A percentile compares a stretch with the other conserved stretches of the same genome.
These are phyloP conservation scores for Apogon talboti DNA, from an alignment of 2,797 vertebrate genomes.

Conservation along the genomic window DNA sequence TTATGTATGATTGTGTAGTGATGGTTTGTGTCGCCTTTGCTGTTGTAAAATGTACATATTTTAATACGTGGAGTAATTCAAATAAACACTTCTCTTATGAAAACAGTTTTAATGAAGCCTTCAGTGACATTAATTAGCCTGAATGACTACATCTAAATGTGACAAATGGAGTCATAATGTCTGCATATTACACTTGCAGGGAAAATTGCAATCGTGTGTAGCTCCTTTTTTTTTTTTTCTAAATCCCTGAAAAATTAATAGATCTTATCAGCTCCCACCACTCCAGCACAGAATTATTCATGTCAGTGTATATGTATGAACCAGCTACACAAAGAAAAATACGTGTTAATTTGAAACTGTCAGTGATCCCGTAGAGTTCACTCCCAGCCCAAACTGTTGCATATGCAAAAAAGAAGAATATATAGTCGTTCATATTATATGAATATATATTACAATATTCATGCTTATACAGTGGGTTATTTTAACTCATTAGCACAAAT, in stretches of 20 bases:
- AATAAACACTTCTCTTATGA: slow-evolving; percentile 66
- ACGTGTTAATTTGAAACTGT: slow-evolving; percentile 52
- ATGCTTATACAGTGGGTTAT: background rate
- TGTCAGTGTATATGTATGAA: slow-evolving; percentile 61
- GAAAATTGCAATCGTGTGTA: slow-evolving; percentile 38
- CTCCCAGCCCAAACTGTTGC: slow-evolving; percentile 20
- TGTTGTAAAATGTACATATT: slow-evolving; percentile 79
- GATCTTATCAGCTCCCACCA: slow-evolving; percentile 53
- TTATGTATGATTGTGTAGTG: slow-evolving; percentile 50
- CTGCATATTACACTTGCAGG: slow-evolving; percentile 36
- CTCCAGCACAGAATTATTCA: slow-evolving; percentile 62
- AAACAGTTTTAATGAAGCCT: slow-evolving; percentile 56
- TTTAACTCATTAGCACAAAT: slow-evolving; percentile 63
- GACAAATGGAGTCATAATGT: slow-evolving; percentile 56
- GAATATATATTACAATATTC: background rate
- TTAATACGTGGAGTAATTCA: slow-evolving; percentile 56
- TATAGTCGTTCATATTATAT: slow-evolving; percentile 3
- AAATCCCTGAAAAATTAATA: slow-evolving; percentile 73
- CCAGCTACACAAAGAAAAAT: slow-evolving; percentile 57
- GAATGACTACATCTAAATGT: slow-evolving; percentile 50
- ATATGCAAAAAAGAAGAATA: slow-evolving; percentile 27
- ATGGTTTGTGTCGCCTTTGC: slow-evolving; percentile 48
- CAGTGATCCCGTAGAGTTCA: slow-evolving; percentile 26
- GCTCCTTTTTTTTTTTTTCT: slow-evolving; percentile 30
- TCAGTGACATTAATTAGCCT: slow-evolving; percentile 56